These are phyloP conservation scores for Aurelia coerulea DNA, from an alignment of 30 jellyfish, hydroid and myxozoan species.

Conservation along the genomic window DNA sequence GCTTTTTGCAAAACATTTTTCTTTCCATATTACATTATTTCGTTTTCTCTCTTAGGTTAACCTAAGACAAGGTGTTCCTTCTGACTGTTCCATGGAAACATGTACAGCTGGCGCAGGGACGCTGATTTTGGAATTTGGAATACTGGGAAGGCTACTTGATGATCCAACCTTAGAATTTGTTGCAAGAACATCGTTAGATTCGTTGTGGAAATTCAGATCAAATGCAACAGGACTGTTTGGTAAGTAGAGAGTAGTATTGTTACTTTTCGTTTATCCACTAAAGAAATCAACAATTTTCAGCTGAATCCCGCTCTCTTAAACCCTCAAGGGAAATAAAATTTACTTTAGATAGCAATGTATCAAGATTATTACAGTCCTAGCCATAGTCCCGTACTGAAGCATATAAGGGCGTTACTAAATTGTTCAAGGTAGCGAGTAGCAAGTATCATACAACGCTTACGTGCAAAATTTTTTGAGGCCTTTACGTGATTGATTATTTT, in stretches of 20 bases:
- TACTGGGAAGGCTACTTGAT: constrained; percentile 70
- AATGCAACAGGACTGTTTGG: constrained; percentile 94
- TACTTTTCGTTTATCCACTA: not conserved
- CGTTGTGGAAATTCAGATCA: constrained; percentile 82
- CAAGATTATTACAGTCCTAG: too few species aligned
- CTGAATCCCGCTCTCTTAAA: too few species aligned
- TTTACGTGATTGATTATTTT: too few species aligned
- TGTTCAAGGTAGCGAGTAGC: too few species aligned
- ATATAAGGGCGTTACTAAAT: too few species aligned
- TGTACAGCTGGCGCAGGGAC: constrained; percentile 99
- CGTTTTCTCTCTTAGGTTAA: constrained; percentile 68
- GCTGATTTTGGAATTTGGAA: constrained; percentile 84
- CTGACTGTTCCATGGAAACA: constrained; percentile 64
- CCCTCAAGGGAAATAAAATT: too few species aligned
- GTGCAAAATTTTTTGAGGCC: too few species aligned
- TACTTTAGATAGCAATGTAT: too few species aligned
- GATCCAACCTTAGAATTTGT: constrained; percentile 75
- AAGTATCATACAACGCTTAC: too few species aligned
- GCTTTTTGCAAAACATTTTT: too few species aligned
- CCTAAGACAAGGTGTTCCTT: constrained; percentile 83
- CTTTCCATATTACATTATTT: not conserved
- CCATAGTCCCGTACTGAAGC: too few species aligned
- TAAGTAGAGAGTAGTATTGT: constrained; percentile 4
- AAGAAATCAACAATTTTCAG: too few species aligned
- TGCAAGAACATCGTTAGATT: constrained; percentile 83